These are phyloP conservation scores for Dendrolimus houi DNA, from an alignment of 2,888 invertebrate genomes.

Conservation along the genomic window DNA sequence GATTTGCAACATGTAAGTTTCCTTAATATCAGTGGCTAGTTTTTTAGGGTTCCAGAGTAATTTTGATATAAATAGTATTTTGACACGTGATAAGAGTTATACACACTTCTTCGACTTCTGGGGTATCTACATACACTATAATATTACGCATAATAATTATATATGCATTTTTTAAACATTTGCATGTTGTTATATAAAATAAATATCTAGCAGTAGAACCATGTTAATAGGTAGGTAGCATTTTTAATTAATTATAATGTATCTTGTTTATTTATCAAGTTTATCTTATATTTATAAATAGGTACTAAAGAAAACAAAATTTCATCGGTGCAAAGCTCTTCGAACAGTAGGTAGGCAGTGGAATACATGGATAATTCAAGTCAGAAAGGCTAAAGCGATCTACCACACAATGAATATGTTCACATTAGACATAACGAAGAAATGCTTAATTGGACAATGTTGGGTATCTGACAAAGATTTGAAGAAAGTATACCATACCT, in stretches of 20 bases:
- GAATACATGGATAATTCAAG: conserved; percentile 87
- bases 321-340: conserved; percentile 89
- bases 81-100: too few species aligned
- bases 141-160: too few species aligned
- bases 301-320: conserved; percentile 89
- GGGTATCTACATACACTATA: too few species aligned
- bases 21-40: neutral
- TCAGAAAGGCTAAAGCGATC: conserved; percentile 92
- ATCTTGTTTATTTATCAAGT: too few species aligned
- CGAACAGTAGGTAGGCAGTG: conserved; percentile 87
- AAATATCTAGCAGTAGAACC: too few species aligned
- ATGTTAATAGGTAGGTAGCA: too few species aligned
- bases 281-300: conserved; percentile 25
- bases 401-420: conserved; percentile 91
- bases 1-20: conserved; percentile 82
- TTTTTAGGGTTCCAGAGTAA: too few species aligned
- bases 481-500: conserved; percentile 70
- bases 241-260: too few species aligned
- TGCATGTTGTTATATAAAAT: too few species aligned
- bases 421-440: conserved; percentile 87
- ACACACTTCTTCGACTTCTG: too few species aligned
- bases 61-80: too few species aligned
- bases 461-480: conserved; percentile 85
- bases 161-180: too few species aligned
- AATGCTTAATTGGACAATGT: conserved; percentile 87